Percentiles rank a stretch among this genome's conserved stretches.
Evolutionary conservation across 2,888 invertebrate species (phyloP).

Genomic region (Catocala nupta): DNA sequence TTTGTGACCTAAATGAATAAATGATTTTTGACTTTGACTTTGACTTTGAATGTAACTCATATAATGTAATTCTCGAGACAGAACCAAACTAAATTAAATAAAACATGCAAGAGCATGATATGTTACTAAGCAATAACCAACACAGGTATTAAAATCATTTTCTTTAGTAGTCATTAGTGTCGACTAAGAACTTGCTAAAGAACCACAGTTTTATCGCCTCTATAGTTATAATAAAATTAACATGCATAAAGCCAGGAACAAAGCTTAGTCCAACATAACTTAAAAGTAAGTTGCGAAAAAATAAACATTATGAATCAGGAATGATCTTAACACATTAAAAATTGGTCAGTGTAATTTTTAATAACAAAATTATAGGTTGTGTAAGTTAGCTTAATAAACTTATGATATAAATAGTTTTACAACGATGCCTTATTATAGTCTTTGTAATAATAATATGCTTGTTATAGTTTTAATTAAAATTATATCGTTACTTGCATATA

Average conservation of each 20-base stretch:
- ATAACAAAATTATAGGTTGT: conserved; percentile 64
- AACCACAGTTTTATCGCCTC: too few relatives aligned
- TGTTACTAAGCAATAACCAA: too few relatives aligned
- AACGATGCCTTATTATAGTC: conserved; percentile 25
- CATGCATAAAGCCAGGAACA: conserved; percentile 5
- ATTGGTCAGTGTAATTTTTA: conserved; percentile 61
- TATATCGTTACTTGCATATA: conserved; percentile 21
- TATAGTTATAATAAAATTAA: too few relatives aligned
- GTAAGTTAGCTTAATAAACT: conserved; percentile 29
- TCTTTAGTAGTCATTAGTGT: too few relatives aligned
- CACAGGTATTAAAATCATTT: too few relatives aligned
- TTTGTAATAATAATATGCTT: conserved; percentile 36
- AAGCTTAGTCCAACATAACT: conserved; percentile 38
- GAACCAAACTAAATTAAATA: too few relatives aligned
- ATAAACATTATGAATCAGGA: conserved; percentile 55
- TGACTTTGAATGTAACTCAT: too few relatives aligned
- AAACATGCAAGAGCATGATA: too few relatives aligned
- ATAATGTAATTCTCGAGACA: too few relatives aligned
- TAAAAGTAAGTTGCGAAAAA: conserved; percentile 45
- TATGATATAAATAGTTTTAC: conserved; percentile 25
- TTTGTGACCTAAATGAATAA: too few relatives aligned
- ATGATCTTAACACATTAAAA: conserved; percentile 64
- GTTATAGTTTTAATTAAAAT: conserved; percentile 43
- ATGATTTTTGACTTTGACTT: too few relatives aligned
- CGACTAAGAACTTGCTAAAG: too few relatives aligned